These are phyloP conservation scores for Ashinkailepas kermadecensis DNA, from an alignment of 2,888 invertebrate species.

Conservation along the genomic window DNA sequence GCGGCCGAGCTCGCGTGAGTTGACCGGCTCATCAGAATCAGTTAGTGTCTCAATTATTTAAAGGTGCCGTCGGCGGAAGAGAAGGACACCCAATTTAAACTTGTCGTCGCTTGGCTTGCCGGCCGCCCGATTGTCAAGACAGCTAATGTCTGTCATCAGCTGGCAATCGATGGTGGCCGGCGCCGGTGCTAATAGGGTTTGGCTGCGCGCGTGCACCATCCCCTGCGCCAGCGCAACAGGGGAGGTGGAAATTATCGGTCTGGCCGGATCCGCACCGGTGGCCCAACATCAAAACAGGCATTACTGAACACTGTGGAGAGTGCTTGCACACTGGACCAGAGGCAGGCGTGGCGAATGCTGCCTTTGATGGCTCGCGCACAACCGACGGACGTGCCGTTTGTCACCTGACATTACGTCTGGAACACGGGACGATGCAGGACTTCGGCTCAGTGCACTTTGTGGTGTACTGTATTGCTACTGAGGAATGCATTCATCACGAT, in stretches of 20 bases:
- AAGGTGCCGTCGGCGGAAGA: not conserved
- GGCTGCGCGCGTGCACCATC: not conserved
- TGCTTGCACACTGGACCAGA: too few species aligned
- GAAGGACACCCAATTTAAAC: slow-evolving; percentile 12
- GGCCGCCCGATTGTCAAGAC: not conserved
- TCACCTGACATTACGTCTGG: too few species aligned
- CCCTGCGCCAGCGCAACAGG: not conserved
- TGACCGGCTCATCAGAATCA: slow-evolving; percentile 3
- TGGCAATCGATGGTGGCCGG: not conserved
- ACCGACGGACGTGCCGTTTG: too few species aligned
- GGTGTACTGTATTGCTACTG: too few species aligned
- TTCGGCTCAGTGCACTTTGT: too few species aligned
- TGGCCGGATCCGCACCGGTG: too few species aligned
- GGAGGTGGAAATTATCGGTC: not conserved
- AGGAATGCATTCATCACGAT: too few species aligned
- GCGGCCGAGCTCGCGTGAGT: not conserved
- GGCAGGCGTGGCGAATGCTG: too few species aligned
- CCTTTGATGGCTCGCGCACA: too few species aligned
- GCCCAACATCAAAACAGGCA: too few species aligned
- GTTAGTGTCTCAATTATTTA: slow-evolving; percentile 16
- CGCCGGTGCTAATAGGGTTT: not conserved
- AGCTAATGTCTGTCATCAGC: not conserved
- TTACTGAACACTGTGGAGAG: too few species aligned
- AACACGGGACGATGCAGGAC: too few species aligned
- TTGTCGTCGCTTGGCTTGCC: not conserved